Conservation (phyloP, 2,888 invertebrate species). For the Trichacis sp. region DNA sequence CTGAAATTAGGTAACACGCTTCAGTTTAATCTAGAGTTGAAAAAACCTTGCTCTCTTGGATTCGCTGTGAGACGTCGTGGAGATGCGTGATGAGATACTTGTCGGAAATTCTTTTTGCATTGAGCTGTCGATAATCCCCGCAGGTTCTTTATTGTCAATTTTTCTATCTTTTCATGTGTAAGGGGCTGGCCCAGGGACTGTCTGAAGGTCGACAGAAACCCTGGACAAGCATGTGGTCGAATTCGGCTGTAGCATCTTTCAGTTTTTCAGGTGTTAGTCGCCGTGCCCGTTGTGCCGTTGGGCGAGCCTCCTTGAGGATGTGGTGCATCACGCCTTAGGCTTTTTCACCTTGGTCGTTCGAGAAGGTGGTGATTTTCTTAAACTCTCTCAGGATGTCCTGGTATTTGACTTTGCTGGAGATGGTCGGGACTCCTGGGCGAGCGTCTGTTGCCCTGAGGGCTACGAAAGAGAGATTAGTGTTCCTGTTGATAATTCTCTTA, state of each 20-base stretch:
- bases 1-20: constrained; percentile 19
- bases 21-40: constrained; percentile 12
- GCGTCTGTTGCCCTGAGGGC: too few species aligned
- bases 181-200: too few species aligned
- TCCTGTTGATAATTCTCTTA: too few species aligned
- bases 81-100: constrained; percentile 16
- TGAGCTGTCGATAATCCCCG: constrained; percentile 18
- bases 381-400: not conserved
- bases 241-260: not conserved
- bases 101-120: constrained; percentile 19
- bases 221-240: too few species aligned
- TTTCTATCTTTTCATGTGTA: constrained; percentile 11
- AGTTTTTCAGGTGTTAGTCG: not conserved
- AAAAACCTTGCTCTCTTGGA: constrained; percentile 11
- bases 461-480: too few species aligned
- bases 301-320: not conserved
- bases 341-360: too few species aligned
- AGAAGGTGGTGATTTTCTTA: not conserved
- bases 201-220: not conserved
- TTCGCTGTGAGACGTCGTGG: constrained; percentile 13
- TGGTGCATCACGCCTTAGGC: not conserved
- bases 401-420: not conserved
- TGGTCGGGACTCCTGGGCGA: not conserved
- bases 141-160: constrained; percentile 15
- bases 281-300: not conserved